Percentiles rank a stretch among this genome's conserved stretches.
Evolutionary conservation across 2,797 vertebrate species (phyloP).

Genomic region (Lithobates sylvaticus): DNA sequence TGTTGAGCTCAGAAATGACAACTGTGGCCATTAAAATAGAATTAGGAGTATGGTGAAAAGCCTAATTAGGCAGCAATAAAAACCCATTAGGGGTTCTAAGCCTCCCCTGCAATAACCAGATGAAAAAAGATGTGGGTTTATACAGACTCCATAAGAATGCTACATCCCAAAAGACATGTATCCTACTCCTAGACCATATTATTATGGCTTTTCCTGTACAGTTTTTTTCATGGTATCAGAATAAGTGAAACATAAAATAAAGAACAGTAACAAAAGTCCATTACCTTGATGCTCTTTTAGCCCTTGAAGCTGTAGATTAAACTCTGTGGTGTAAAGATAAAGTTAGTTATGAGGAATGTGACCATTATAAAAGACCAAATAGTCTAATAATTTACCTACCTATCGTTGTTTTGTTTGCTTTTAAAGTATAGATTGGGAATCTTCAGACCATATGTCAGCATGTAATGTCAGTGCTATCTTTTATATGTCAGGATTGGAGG

Average conservation of each 20-base stretch:
- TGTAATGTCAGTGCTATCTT: constrained; percentile 33
- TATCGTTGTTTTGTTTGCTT: constrained; percentile 16
- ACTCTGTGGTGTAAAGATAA: neutral
- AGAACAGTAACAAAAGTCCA: neutral
- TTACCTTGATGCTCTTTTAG: neutral
- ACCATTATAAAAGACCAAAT: neutral
- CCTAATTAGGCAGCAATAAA: too few relatives aligned
- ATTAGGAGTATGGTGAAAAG: too few relatives aligned
- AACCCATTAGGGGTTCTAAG: too few relatives aligned
- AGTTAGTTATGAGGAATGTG: neutral
- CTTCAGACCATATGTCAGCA: constrained; percentile 21
- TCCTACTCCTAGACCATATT: too few relatives aligned
- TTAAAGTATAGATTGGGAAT: constrained; percentile 14
- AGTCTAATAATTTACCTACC: constrained; percentile 27
- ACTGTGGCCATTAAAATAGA: too few relatives aligned
- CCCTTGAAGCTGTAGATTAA: constrained; percentile 7
- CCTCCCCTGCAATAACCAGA: too few relatives aligned
- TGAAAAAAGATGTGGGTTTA: too few relatives aligned
- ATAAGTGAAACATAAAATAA: neutral
- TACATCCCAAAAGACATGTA: neutral
- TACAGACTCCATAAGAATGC: too few relatives aligned
- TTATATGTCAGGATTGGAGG: constrained; percentile 27
- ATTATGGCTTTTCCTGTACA: neutral
- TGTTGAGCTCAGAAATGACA: too few relatives aligned
- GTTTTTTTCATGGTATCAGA: neutral